Percentiles rank a stretch among this genome's conserved stretches.
These are phyloP conservation scores for Syrista parreyssii DNA, from an alignment of 2,888 invertebrate species.

Conservation along the genomic window DNA sequence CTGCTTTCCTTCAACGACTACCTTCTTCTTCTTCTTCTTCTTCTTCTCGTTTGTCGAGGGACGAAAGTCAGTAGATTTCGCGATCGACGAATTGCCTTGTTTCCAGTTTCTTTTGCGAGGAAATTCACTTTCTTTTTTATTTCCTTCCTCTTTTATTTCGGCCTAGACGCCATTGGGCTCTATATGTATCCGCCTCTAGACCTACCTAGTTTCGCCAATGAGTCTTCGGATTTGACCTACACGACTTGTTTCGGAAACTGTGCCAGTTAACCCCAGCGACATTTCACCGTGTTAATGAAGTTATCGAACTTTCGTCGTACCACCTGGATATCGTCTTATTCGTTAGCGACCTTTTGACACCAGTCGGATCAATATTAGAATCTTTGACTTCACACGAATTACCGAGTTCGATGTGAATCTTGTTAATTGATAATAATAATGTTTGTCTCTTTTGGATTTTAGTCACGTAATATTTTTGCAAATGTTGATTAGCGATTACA, in stretches of 20 bases:
- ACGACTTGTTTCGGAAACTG: neutral
- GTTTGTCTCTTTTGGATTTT: no score
- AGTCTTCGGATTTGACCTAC: neutral
- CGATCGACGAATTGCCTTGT: neutral
- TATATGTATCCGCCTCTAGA: neutral
- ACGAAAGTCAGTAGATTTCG: neutral
- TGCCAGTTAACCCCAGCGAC: neutral
- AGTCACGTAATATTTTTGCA: no score
- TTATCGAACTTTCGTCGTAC: neutral
- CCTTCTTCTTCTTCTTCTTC: constrained; percentile 5
- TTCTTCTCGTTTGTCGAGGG: neutral
- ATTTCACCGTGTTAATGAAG: neutral
- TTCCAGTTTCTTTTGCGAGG: neutral
- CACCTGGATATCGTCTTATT: neutral
- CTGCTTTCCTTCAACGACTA: neutral
- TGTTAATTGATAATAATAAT: neutral
- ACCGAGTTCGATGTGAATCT: neutral
- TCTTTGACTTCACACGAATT: neutral
- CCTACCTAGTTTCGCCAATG: neutral
- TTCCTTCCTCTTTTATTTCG: neutral
- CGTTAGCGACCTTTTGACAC: neutral
- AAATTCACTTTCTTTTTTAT: neutral
- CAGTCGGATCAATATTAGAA: neutral
- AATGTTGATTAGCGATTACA: no score
- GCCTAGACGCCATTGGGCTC: neutral